Percentiles rank a stretch among this genome's conserved stretches.
Evolutionary conservation across 2,888 invertebrate species (phyloP).

Genomic region (Drymonia ruficornis): DNA sequence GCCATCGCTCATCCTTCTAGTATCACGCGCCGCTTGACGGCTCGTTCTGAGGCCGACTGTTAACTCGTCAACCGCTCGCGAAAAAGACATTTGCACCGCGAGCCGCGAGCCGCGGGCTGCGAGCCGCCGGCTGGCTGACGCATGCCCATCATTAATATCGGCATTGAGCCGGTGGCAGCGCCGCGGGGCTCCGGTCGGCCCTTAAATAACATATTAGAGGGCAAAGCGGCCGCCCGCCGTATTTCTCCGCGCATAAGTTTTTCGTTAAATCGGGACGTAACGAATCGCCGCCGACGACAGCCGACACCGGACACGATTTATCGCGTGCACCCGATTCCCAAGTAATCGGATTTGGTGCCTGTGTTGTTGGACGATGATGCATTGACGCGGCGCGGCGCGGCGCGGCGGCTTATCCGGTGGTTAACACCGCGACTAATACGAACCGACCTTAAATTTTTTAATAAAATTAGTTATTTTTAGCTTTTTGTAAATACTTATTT

Average conservation of each 20-base stretch:
- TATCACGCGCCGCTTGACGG: not conserved
- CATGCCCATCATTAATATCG: conserved; percentile 75
- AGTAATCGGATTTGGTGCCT: conserved; percentile 70
- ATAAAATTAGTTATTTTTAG: no score
- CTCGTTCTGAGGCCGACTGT: conserved; percentile 16
- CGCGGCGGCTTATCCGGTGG: no score
- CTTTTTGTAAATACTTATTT: no score
- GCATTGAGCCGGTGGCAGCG: conserved; percentile 74
- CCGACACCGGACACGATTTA: conserved; percentile 65
- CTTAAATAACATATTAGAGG: conserved; percentile 78
- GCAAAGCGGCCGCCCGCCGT: conserved; percentile 73
- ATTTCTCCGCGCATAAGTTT: conserved; percentile 68
- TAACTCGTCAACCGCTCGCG: conserved; percentile 40
- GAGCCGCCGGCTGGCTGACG: no score
- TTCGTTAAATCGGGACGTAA: conserved; percentile 75
- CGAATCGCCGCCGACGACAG: conserved; percentile 77
- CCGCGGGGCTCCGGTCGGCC: conserved; percentile 70
- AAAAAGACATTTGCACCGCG: conserved; percentile 66
- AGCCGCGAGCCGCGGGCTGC: no score
- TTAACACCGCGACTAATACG: no score
- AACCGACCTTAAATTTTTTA: no score
- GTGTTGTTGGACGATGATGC: conserved; percentile 20
- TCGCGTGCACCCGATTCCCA: conserved; percentile 71
- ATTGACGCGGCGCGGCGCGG: conserved; percentile 7
- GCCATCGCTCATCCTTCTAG: not conserved